Base-by-base conservation (phyloP, 2,113 vertebrate genomes). In the Lutjanus erythropterus region DNA sequence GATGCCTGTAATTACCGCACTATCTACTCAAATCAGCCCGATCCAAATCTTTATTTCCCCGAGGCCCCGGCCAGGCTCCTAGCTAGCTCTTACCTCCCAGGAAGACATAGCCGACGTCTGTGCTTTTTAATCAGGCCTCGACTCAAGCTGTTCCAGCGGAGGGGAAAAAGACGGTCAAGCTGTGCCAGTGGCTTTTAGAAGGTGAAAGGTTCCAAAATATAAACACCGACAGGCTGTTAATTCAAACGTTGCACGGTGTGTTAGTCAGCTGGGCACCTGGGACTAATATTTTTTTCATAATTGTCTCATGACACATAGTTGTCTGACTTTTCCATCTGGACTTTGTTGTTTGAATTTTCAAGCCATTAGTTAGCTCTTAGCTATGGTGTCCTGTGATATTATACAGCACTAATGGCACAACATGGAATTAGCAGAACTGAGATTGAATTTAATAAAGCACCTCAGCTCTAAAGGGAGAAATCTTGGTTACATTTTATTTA, bases 11-110 rank as follows among this genome's bases (percentile, higher is more conserved):
- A 94, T 94, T 94, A 93, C 92, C 59, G 73, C 86, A 61, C 89
- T 83, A 91, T 91, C 92, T 92, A 90, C 90, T 92, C 92, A 94
- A 93, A 93, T 94, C 93, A 92, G 87, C 75, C 78, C 69, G 90
- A 92, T 92, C 91, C 91, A 65, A 91, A 94, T 92, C 93, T 94
- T 94, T 94, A 94, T 94, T 94, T 94, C 93, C 93, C 91, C 49
- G 59, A 87, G 93, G 89, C 82, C 88, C 86, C 77, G 39, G 75
- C 88, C 81, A 35, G 72, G 78, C 90, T 91, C 89, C 89, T 80
- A 74, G 89, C 92, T 90, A 15, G 79, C 86, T 86, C 86, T 82
- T 86, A 92, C 93, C 94, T 89, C 94, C 94, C 91, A 94, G 89
- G 90, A 93, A 93, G 92, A 92, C 90, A 65, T 83, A 83, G 78